Percentiles rank a stretch among this genome's conserved stretches.
Conservation (phyloP, 1,140 invertebrate species). For the Bombus fervidus region DNA sequence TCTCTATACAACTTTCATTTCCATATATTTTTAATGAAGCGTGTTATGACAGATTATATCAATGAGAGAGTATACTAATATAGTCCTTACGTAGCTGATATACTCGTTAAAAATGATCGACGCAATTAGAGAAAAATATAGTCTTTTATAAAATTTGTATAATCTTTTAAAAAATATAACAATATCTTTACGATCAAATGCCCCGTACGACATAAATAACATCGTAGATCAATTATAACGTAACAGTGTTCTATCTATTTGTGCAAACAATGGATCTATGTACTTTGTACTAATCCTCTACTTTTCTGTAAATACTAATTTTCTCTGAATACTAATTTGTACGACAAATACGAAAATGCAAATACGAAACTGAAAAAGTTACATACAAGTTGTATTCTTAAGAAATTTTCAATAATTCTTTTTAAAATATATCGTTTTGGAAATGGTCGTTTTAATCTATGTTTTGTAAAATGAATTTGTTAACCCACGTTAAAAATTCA, state of each 20-base stretch:
- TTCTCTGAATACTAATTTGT: no score
- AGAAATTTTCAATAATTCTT: not conserved
- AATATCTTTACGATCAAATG: not conserved
- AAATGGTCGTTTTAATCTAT: no score
- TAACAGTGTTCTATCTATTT: no score
- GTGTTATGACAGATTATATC: not conserved
- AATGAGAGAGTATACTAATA: not conserved
- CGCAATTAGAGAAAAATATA: not conserved
- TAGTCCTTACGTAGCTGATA: not conserved
- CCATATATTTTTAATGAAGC: not conserved
- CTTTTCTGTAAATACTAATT: no score
- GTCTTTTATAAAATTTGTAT: not conserved
- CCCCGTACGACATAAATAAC: not conserved
- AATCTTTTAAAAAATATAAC: not conserved
- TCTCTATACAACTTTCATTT: not conserved
- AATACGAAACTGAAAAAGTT: not conserved
- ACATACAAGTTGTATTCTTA: not conserved
- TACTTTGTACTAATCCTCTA: no score
- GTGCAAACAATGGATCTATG: not conserved
- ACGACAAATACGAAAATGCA: no score
- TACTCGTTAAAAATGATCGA: not conserved
- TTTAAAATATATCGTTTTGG: not conserved
- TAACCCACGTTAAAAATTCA: not conserved
- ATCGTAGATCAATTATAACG: not conserved
- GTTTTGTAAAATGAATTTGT: not conserved